Conservation (phyloP, 2,113 vertebrate genomes). For the Podiceps cristatus region DNA sequence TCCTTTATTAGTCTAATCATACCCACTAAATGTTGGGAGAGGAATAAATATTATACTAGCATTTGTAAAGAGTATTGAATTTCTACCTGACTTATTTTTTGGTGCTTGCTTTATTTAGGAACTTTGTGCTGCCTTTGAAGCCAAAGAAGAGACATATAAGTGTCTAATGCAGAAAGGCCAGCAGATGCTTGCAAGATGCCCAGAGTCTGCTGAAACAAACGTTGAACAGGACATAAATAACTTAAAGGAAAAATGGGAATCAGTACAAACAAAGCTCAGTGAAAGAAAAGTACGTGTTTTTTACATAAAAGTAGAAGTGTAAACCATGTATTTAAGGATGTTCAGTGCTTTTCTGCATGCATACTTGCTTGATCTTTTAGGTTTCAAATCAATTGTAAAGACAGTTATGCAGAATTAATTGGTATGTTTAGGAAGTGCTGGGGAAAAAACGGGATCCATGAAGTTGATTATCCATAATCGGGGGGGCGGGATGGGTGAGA, state of each 20-base stretch:
- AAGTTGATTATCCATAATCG: not conserved
- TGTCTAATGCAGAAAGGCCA: constrained; percentile 87
- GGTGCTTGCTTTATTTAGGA: constrained; percentile 81
- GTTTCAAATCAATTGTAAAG: not conserved
- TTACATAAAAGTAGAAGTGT: not conserved
- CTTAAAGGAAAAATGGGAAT: constrained; percentile 94
- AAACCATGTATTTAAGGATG: not conserved
- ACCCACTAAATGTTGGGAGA: not conserved
- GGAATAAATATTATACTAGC: not conserved
- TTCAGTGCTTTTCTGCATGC: not conserved
- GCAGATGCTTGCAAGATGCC: constrained; percentile 86
- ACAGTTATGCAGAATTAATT: not conserved
- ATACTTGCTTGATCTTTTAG: not conserved
- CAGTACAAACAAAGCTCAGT: constrained; percentile 87
- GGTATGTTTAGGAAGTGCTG: not conserved
- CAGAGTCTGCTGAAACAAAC: constrained; percentile 88
- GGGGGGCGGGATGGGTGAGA: not conserved
- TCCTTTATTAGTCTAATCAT: not conserved
- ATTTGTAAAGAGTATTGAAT: constrained; percentile 2
- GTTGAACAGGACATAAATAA: constrained; percentile 91
- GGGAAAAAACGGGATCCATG: not conserved
- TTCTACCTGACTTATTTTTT: constrained; percentile 23
- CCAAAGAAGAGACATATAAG: constrained; percentile 89
- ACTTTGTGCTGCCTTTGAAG: constrained; percentile 88
- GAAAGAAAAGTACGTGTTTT: constrained; percentile 89